Evolutionary conservation across 2,797 vertebrate species (phyloP).

Genomic region (Hylomyscus alleni): DNA sequence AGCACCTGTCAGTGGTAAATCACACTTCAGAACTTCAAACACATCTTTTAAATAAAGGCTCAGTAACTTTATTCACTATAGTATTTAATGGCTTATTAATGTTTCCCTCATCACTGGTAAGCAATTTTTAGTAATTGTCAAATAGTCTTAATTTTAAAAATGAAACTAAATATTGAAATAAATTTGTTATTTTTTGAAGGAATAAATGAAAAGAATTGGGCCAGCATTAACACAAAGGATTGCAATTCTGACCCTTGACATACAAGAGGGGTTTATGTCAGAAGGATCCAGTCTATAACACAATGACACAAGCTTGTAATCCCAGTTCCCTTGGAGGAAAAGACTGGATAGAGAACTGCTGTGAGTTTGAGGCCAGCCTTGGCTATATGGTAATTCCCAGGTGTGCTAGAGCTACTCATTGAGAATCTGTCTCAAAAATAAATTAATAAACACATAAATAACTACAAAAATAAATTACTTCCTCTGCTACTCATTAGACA

Average conservation of each 20-base stretch:
- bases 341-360: background rate
- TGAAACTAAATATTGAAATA: constrained; percentile 82
- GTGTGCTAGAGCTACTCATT: background rate
- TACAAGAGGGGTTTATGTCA: constrained; percentile 1
- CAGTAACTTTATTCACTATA: constrained; percentile 54
- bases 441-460: background rate
- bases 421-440: background rate
- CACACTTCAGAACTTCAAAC: constrained; percentile 57
- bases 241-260: background rate
- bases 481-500: background rate
- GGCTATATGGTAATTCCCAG: background rate
- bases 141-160: constrained; percentile 55
- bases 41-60: constrained; percentile 66
- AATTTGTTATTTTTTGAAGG: constrained; percentile 87
- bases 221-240: background rate
- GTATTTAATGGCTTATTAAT: constrained; percentile 74
- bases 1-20: constrained; percentile 4
- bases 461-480: background rate
- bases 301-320: background rate
- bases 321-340: background rate
- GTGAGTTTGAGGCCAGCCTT: background rate
- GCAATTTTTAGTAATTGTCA: constrained; percentile 65
- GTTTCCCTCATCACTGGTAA: constrained; percentile 64
- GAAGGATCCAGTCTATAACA: constrained; percentile 9
- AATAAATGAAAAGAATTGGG: background rate